Conservation (phyloP, 2,888 invertebrate species). For the Mamestra brassicae region DNA sequence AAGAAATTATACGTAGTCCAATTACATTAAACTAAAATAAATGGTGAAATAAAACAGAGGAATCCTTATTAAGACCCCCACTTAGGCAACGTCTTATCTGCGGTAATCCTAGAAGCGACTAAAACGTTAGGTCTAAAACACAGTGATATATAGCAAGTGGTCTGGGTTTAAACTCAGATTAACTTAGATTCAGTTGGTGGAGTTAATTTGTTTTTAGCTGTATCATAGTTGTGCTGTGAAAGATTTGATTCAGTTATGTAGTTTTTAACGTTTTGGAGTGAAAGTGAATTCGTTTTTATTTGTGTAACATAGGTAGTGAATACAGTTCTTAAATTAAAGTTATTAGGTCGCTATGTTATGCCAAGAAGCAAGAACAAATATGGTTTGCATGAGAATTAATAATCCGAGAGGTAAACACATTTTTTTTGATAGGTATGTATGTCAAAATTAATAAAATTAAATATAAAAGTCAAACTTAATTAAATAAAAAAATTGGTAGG, state of each 20-base stretch:
- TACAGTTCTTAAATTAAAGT: no score
- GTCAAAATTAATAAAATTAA: no score
- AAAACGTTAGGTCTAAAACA: slow-evolving; percentile 68
- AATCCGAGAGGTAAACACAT: no score
- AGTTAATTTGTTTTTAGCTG: slow-evolving; percentile 61
- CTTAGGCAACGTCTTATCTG: slow-evolving; percentile 71
- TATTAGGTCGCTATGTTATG: no score
- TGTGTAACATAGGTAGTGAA: no score
- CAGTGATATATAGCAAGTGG: slow-evolving; percentile 66
- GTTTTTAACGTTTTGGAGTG: not conserved
- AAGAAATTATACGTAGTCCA: slow-evolving; percentile 58
- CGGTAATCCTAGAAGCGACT: slow-evolving; percentile 68
- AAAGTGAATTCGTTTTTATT: no score
- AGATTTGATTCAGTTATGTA: slow-evolving; percentile 26
- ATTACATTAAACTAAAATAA: slow-evolving; percentile 67
- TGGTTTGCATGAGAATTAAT: no score
- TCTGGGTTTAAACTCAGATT: slow-evolving; percentile 64
- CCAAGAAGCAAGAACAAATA: no score
- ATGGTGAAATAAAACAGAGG: slow-evolving; percentile 63
- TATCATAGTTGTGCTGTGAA: slow-evolving; percentile 40
- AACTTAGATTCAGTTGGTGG: slow-evolving; percentile 63
- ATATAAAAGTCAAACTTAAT: no score
- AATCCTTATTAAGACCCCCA: slow-evolving; percentile 67
- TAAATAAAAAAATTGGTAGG: no score
- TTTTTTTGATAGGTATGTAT: no score